Conservation (phyloP, 1,140 invertebrate species). For the Mamestra configurata region DNA sequence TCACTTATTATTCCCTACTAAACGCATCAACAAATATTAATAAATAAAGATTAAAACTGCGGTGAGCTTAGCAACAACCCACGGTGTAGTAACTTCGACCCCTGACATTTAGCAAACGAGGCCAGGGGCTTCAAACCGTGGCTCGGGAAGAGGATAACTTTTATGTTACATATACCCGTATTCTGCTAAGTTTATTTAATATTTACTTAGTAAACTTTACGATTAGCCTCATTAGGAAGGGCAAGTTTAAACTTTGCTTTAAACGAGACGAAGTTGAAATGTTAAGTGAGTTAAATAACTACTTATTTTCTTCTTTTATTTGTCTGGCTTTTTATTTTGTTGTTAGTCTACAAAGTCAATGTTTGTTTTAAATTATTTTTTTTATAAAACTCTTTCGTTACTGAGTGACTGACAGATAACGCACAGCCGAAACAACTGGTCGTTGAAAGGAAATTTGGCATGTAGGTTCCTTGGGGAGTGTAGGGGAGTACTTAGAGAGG, state of each 20-base stretch:
- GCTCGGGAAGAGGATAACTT: slow-evolving; percentile 22
- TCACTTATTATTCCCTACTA: background rate
- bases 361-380: too few species aligned
- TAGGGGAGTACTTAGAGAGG: too few species aligned
- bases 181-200: slow-evolving; percentile 11
- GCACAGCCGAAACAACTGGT: too few species aligned
- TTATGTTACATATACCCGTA: background rate
- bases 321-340: background rate
- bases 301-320: background rate
- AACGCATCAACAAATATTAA: background rate
- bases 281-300: background rate
- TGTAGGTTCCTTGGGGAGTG: too few species aligned
- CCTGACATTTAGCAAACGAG: slow-evolving; percentile 55
- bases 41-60: background rate
- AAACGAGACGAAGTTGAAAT: background rate
- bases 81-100: slow-evolving; percentile 34
- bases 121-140: slow-evolving; percentile 45
- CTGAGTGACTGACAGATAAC: too few species aligned
- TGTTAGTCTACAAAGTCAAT: background rate
- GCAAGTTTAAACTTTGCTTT: background rate
- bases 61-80: background rate
- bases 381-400: too few species aligned
- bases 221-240: background rate
- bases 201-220: background rate
- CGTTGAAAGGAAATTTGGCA: too few species aligned